Percentiles rank a stretch among this genome's conserved stretches.
Evolutionary conservation across 2,888 invertebrate genomes (phyloP).

Genomic region (Rhagonycha lutea): DNA sequence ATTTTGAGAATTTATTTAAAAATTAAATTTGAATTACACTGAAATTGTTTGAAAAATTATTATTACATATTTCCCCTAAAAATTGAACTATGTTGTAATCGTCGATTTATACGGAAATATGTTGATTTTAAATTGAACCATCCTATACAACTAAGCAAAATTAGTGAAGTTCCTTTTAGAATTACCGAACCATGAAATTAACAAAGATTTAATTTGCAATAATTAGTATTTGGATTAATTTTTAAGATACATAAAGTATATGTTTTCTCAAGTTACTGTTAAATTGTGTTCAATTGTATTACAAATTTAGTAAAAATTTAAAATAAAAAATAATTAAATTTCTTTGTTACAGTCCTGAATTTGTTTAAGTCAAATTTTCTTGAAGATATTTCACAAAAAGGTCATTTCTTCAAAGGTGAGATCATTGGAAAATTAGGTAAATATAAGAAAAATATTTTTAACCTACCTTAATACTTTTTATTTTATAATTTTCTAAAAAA

Average conservation of each 20-base stretch:
- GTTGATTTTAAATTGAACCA: background rate
- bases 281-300: background rate
- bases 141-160: background rate
- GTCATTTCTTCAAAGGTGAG: background rate
- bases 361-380: background rate
- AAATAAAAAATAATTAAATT: background rate
- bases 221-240: background rate
- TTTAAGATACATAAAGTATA: background rate
- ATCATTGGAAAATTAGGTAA: background rate
- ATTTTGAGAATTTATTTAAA: background rate
- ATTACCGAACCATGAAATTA: background rate
- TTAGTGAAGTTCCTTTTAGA: background rate
- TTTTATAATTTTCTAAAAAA: background rate
- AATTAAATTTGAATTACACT: background rate
- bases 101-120: background rate
- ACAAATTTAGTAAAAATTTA: background rate
- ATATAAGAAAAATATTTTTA: background rate
- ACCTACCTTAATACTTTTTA: background rate
- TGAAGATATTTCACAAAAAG: background rate
- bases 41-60: too few species aligned
- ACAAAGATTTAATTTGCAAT: background rate
- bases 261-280: background rate
- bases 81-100: background rate
- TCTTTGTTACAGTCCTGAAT: background rate
- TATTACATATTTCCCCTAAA: too few species aligned